Evolutionary conservation across 2,113 vertebrate genomes (phyloP).

Genomic region (Garra rufa): DNA sequence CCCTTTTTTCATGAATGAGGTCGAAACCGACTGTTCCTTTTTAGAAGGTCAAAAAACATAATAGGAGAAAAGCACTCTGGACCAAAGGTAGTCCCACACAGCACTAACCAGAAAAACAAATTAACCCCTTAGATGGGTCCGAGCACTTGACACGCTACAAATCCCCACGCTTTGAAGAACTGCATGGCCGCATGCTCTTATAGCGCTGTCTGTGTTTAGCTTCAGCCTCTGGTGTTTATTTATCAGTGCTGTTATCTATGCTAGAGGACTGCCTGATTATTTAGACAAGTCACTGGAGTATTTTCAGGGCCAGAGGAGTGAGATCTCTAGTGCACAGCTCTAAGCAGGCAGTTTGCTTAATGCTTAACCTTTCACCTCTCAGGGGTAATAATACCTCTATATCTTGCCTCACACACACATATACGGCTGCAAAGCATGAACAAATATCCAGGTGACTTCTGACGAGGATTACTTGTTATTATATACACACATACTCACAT

Average conservation of each 20-base stretch:
- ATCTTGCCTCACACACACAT: constrained; percentile 69
- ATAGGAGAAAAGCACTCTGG: constrained; percentile 68
- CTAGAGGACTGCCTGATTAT: constrained; percentile 80
- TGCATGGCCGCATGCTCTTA: constrained; percentile 57
- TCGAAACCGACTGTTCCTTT: constrained; percentile 80
- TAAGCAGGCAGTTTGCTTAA: constrained; percentile 77
- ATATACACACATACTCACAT: constrained; percentile 4
- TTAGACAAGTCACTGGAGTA: constrained; percentile 76
- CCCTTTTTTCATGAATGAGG: constrained; percentile 74
- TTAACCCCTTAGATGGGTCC: constrained; percentile 53
- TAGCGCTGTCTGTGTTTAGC: constrained; percentile 59
- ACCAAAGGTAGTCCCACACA: constrained; percentile 71
- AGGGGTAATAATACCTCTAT: constrained; percentile 78
- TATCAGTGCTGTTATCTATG: constrained; percentile 77
- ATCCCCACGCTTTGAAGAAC: constrained; percentile 53
- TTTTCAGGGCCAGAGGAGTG: constrained; percentile 73
- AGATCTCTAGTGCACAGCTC: constrained; percentile 73
- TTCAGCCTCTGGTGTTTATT: constrained; percentile 77
- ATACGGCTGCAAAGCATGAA: constrained; percentile 60
- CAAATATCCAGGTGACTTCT: constrained; percentile 69
- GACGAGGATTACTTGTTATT: constrained; percentile 42
- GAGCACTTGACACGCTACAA: constrained; percentile 63
- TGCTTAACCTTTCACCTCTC: constrained; percentile 81
- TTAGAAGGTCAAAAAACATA: constrained; percentile 81
- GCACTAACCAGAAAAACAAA: constrained; percentile 39